phyloP scores from a whole-genome alignment of 2,888 invertebrate species.

The Lasioglossum morio region DNA sequence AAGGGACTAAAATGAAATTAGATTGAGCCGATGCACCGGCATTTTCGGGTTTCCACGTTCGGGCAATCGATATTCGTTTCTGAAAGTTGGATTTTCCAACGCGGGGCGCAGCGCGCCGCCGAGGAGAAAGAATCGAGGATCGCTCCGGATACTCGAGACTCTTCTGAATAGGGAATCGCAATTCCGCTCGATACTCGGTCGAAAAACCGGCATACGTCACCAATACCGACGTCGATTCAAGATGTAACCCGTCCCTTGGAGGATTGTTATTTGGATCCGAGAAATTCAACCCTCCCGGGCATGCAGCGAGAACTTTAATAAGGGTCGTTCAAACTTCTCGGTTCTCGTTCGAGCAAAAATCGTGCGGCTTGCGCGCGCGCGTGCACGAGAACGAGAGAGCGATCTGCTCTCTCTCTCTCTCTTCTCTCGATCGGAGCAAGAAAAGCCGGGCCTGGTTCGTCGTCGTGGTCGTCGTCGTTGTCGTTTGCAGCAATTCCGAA shows the following conservation, averaged over 20 bases:
- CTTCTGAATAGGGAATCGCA: conserved; percentile 28
- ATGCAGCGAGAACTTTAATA: conserved; percentile 55
- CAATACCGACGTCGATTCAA: conserved; percentile 46
- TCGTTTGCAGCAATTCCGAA: neutral
- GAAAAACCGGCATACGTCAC: conserved; percentile 29
- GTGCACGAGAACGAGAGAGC: neutral
- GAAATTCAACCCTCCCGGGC: conserved; percentile 44
- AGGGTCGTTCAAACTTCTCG: conserved; percentile 64
- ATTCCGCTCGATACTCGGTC: conserved; percentile 35
- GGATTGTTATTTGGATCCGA: conserved; percentile 59
- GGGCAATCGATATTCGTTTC: neutral
- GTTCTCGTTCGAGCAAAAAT: conserved; percentile 57
- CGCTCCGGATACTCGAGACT: conserved; percentile 31
- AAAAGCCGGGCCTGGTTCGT: conserved; percentile 26
- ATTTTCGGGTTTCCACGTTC: conserved; percentile 1
- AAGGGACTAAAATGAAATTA: neutral
- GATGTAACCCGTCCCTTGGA: conserved; percentile 55
- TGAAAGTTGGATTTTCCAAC: conserved; percentile 4
- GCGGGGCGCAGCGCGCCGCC: neutral
- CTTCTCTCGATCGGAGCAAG: conserved; percentile 38
- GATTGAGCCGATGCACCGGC: neutral
- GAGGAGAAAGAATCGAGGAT: conserved; percentile 26
- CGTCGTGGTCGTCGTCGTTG: neutral
- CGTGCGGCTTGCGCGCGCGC: conserved; percentile 4
- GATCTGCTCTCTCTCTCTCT: neutral